Evolutionary conservation across 2,113 vertebrate species (phyloP).

Genomic region (Cephalopholis sonnerati): DNA sequence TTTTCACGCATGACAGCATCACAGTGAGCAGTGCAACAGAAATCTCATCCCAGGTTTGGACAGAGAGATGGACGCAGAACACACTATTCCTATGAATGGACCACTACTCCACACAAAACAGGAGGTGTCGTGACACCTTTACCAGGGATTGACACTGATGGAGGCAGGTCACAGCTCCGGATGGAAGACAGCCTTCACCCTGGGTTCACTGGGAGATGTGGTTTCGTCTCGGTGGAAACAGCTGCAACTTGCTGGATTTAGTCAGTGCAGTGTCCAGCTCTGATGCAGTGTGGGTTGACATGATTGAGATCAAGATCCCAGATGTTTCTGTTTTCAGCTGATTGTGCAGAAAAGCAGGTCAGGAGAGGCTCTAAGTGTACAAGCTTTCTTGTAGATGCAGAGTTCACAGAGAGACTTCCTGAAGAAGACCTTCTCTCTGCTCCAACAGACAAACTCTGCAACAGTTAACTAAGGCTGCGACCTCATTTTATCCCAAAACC

Average conservation of each 20-base stretch:
- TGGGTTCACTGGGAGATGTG: background rate
- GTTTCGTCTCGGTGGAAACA: background rate
- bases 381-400: conserved; percentile 2
- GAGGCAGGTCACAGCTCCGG: background rate
- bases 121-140: too few species aligned
- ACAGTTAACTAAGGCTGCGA: background rate
- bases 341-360: background rate
- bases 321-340: conserved; percentile 9
- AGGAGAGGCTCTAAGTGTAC: background rate
- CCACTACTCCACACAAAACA: too few species aligned
- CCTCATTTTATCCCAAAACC: too few species aligned
- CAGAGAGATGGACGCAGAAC: background rate
- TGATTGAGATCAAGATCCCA: background rate
- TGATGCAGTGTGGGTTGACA: background rate
- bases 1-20: background rate
- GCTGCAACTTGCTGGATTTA: background rate
- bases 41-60: background rate
- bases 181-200: background rate
- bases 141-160: too few species aligned
- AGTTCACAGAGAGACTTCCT: background rate
- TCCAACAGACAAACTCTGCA: background rate
- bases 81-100: background rate
- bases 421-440: background rate
- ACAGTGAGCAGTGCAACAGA: background rate
- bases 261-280: background rate